phyloP scores from a whole-genome alignment of 2,888 invertebrate species.

The Lissocephala sabroskyi region DNA sequence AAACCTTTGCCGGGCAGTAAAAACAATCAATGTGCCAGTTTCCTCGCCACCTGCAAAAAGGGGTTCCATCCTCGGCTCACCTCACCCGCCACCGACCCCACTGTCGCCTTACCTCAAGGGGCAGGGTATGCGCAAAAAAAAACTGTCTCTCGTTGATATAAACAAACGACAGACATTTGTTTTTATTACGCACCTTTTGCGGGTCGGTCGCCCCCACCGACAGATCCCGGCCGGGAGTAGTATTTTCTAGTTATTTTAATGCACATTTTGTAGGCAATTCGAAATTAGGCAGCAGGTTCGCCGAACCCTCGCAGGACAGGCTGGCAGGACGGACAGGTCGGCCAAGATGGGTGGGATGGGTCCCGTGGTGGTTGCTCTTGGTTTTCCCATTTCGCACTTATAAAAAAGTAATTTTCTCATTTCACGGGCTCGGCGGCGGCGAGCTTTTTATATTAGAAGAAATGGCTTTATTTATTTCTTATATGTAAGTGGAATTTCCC shows the following conservation, averaged over 20 bases:
- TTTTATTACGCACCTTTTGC: conserved; percentile 72
- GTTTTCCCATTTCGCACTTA: conserved; percentile 47
- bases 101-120: too few species aligned
- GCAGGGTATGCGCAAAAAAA: conserved; percentile 4
- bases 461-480: conserved; percentile 71
- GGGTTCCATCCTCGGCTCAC: too few species aligned
- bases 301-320: too few species aligned
- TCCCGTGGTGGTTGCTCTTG: conserved; percentile 37
- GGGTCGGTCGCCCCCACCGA: too few species aligned
- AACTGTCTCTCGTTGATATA: conserved; percentile 66
- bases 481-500: conserved; percentile 38
- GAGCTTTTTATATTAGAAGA: conserved; percentile 72
- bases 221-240: conserved; percentile 18
- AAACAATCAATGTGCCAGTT: conserved; percentile 22
- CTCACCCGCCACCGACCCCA: too few species aligned
- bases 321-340: too few species aligned
- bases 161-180: conserved; percentile 73
- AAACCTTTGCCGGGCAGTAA: conserved; percentile 26
- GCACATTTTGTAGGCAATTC: conserved; percentile 69
- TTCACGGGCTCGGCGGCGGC: conserved; percentile 55
- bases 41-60: too few species aligned
- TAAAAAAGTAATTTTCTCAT: conserved; percentile 70
- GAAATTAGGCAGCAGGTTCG: conserved; percentile 66
- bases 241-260: conserved; percentile 69
- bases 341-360: conserved; percentile 1